Conservation (phyloP, 2,113 vertebrate genomes). For the Dunckerocampus dactyliophorus region DNA sequence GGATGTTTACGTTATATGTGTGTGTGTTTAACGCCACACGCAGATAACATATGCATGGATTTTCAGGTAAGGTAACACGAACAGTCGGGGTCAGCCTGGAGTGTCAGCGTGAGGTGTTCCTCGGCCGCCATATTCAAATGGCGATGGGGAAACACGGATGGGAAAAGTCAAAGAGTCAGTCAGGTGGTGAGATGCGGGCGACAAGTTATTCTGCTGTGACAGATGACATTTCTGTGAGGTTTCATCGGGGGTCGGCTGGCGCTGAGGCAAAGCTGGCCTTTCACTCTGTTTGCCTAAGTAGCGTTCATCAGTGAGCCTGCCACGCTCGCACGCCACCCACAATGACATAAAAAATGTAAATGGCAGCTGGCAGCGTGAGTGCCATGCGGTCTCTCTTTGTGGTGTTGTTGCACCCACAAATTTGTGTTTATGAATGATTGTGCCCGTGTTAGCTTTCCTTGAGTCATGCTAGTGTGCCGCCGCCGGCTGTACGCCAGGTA, state of each 20-base stretch:
- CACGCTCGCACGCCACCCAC: constrained; percentile 5
- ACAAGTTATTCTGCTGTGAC: constrained; percentile 63
- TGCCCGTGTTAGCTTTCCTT: not conserved
- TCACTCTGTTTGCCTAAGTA: constrained; percentile 31
- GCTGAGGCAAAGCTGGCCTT: constrained; percentile 62
- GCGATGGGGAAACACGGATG: constrained; percentile 20
- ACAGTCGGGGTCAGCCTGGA: not conserved
- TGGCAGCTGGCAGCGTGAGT: constrained; percentile 28
- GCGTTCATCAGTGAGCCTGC: constrained; percentile 4
- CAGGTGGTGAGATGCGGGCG: constrained; percentile 49
- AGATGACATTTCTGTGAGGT: constrained; percentile 68
- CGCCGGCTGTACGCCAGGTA: constrained; percentile 7
- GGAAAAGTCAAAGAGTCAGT: constrained; percentile 59
- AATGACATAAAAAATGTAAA: constrained; percentile 36
- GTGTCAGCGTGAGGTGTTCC: constrained; percentile 4
- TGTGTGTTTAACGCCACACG: too few relatives aligned
- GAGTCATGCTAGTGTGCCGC: not conserved
- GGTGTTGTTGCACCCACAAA: not conserved
- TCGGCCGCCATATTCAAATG: constrained; percentile 20
- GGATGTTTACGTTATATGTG: too few relatives aligned
- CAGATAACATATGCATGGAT: too few relatives aligned
- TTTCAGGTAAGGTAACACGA: too few relatives aligned
- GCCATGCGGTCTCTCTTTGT: constrained; percentile 12
- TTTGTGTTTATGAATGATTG: not conserved
- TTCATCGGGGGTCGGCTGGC: constrained; percentile 49